Percentiles rank a stretch among this genome's conserved stretches.
Conservation (phyloP, 2,888 invertebrate genomes). For the Tetragonula carbonaria region DNA sequence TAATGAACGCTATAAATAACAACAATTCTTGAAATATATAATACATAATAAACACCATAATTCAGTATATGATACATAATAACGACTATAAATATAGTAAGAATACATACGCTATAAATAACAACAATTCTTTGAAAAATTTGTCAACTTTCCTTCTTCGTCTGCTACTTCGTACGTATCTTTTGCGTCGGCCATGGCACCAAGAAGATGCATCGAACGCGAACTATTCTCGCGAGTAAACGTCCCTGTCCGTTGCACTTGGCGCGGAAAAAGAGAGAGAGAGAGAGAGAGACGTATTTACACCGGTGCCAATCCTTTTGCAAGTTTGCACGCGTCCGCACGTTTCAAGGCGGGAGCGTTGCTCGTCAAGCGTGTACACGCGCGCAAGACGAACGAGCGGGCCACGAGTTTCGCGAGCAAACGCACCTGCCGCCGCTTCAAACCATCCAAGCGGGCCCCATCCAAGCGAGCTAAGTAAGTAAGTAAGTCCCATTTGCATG, state of each 20-base stretch:
- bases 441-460: conserved; percentile 34
- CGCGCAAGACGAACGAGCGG: conserved; percentile 8
- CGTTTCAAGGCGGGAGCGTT: conserved; percentile 3
- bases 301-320: conserved; percentile 41
- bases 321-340: background rate
- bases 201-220: conserved; percentile 34
- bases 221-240: conserved; percentile 37
- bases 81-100: too few relatives aligned
- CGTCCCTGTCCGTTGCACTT: conserved; percentile 26
- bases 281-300: conserved; percentile 17
- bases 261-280: background rate
- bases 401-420: conserved; percentile 49
- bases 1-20: too few relatives aligned
- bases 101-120: too few relatives aligned
- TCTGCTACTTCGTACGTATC: background rate
- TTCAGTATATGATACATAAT: too few relatives aligned
- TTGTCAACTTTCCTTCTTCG: too few relatives aligned
- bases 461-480: conserved; percentile 20
- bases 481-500: conserved; percentile 52
- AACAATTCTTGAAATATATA: too few relatives aligned
- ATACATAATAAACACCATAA: too few relatives aligned
- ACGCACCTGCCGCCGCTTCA: conserved; percentile 60
- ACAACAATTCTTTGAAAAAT: too few relatives aligned
- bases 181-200: background rate
- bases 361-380: background rate